These are phyloP conservation scores for Trichopoda pennipes DNA, from an alignment of 2,888 invertebrate species.

Conservation along the genomic window DNA sequence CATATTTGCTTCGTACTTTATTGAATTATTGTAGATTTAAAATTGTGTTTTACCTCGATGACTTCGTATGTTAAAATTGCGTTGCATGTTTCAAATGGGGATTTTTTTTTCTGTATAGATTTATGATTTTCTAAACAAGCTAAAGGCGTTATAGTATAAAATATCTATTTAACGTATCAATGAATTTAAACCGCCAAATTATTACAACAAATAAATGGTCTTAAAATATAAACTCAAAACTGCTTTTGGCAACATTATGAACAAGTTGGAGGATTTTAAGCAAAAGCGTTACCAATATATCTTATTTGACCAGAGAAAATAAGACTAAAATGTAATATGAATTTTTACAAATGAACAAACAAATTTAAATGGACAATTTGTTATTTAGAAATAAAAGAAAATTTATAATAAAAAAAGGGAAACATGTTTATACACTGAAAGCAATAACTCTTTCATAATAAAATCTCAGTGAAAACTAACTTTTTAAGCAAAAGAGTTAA, in stretches of 20 bases:
- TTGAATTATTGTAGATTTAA: slow-evolving; percentile 48
- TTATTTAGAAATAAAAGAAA: background rate
- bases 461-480: no score
- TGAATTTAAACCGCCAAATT: slow-evolving; percentile 55
- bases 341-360: background rate
- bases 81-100: slow-evolving; percentile 15
- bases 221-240: slow-evolving; percentile 13
- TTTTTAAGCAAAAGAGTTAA: no score
- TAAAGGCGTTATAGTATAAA: slow-evolving; percentile 64
- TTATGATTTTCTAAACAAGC: slow-evolving; percentile 65
- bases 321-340: background rate
- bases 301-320: background rate
- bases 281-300: background rate
- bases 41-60: background rate
- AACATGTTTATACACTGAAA: no score
- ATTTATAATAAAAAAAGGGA: background rate
- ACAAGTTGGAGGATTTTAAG: background rate
- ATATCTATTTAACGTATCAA: slow-evolving; percentile 66
- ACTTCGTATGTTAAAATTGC: background rate
- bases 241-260: slow-evolving; percentile 47
- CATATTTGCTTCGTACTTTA: slow-evolving; percentile 53
- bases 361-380: background rate
- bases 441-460: no score
- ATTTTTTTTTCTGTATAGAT: slow-evolving; percentile 46
- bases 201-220: slow-evolving; percentile 7